These are phyloP conservation scores for Cyanoliseus patagonus DNA, from an alignment of 2,113 vertebrate genomes.

Conservation along the genomic window DNA sequence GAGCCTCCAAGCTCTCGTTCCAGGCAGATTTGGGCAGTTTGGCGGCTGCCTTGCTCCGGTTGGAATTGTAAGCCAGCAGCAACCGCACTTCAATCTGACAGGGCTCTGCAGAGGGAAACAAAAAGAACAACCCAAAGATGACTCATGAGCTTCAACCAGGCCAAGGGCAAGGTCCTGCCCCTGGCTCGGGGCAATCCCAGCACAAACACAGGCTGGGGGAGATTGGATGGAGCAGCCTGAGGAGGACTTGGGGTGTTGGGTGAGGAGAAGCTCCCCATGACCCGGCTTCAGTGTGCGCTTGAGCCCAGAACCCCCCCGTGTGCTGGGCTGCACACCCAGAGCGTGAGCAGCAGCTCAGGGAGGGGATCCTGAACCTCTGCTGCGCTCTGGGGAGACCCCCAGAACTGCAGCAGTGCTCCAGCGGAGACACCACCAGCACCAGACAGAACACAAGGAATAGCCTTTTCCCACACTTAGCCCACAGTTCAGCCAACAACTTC, in stretches of 20 bases:
- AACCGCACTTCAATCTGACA: constrained; percentile 93
- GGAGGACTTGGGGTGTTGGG: neutral
- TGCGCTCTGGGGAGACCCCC: neutral
- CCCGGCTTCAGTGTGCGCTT: neutral
- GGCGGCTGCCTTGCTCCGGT: constrained; percentile 65
- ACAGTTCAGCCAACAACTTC: neutral
- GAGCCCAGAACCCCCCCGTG: neutral
- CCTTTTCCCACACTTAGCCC: neutral
- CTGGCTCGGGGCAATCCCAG: neutral
- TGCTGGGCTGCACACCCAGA: neutral
- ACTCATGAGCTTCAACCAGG: neutral
- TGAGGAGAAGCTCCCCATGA: neutral
- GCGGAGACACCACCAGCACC: neutral
- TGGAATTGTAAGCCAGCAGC: constrained; percentile 90
- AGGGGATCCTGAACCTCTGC: neutral
- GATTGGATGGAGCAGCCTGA: neutral
- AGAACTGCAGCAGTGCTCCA: neutral
- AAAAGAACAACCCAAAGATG: neutral
- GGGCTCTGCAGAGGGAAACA: constrained; percentile 78
- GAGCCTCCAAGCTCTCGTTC: constrained; percentile 79
- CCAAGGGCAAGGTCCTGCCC: neutral
- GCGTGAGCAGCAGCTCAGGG: neutral
- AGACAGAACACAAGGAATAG: neutral
- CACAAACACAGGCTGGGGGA: neutral
- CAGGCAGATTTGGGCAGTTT: constrained; percentile 75